These are phyloP conservation scores for Callyntrura sp. DNA, from an alignment of 2,888 invertebrate species.

Conservation along the genomic window DNA sequence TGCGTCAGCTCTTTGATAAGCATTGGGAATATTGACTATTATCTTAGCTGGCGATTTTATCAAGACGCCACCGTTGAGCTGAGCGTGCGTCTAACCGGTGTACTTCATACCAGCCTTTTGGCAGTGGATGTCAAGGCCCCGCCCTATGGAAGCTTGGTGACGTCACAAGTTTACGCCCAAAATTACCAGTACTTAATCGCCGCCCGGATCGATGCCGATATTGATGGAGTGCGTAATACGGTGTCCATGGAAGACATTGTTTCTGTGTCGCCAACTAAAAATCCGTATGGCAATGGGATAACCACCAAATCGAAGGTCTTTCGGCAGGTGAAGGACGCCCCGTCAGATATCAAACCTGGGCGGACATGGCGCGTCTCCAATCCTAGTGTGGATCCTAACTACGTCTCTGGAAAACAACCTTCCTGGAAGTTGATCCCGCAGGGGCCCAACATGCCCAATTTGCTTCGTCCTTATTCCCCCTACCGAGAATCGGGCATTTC, in stretches of 20 bases:
- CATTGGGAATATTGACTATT: conserved; percentile 65
- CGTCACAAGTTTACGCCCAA: conserved; percentile 37
- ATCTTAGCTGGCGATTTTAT: conserved; percentile 76
- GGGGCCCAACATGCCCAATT: neutral
- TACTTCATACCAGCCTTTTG: conserved; percentile 64
- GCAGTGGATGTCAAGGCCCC: conserved; percentile 63
- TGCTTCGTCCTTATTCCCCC: conserved; percentile 48
- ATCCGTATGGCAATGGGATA: conserved; percentile 72
- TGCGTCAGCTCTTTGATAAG: conserved; percentile 51
- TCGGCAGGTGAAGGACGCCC: conserved; percentile 44
- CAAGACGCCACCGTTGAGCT: conserved; percentile 77
- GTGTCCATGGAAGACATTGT: conserved; percentile 58
- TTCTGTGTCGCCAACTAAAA: neutral
- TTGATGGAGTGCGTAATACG: conserved; percentile 69
- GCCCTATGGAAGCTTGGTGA: conserved; percentile 49
- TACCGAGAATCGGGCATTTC: conserved; percentile 12
- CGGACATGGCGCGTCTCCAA: conserved; percentile 48
- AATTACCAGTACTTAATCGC: conserved; percentile 53
- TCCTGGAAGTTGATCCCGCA: conserved; percentile 46
- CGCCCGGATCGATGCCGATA: conserved; percentile 59
- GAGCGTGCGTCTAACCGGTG: conserved; percentile 60
- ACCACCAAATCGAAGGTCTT: neutral
- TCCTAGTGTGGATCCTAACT: neutral
- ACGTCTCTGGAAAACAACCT: conserved; percentile 11
- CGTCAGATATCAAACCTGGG: conserved; percentile 9